Evolutionary conservation across 2,888 invertebrate genomes (phyloP), one percentile per base, ranked within the genome.

Genomic region (Crocallis elinguaria): DNA sequence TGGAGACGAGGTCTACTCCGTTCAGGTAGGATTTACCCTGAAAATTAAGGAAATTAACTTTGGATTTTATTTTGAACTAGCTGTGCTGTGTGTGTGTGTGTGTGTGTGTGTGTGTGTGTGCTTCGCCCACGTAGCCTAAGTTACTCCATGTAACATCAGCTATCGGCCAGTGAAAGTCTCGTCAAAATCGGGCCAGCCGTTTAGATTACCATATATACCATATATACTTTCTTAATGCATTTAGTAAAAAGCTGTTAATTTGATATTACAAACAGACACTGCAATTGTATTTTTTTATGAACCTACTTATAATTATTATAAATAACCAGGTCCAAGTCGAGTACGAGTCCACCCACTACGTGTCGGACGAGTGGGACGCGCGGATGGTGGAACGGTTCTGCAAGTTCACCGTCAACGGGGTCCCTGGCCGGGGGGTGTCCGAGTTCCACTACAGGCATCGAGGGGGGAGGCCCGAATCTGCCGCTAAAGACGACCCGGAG

Each of bases 371-470:
- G 44, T 93, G 94, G 93, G 94, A 95, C 59, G 94, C 95, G 0
- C 91, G 93, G 35, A 93, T 95, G 84, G 92, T 93, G 62, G 95
- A 95, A 74, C 82, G 95, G 39, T 91, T 91, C 77, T 91, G 89
- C 67, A 88, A 85, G 67, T 93, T 84, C 71, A 60, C 73, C 0
- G 93, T 94, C 6, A 94, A 95, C 80, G 94, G 94, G 0, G 79
- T 94, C 0, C 87, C 90, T 0, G 96, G 96, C 0, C 93, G 93
- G 56, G 96, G 96, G 0, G 93, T 95, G 19, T 94, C 94, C 0
- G 96, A 96, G 80, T 95, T 95, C 88, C 93, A 95, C 71, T 96
- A 96, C 79, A 84, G 93, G 36, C 92, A 94, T 71, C 77, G 76
- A 7, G 88, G 80, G 6, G 94, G 94, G 0, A 80, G 94, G 1